Base-by-base conservation (phyloP, 1,140 invertebrate species). In the Vanessa atalanta region DNA sequence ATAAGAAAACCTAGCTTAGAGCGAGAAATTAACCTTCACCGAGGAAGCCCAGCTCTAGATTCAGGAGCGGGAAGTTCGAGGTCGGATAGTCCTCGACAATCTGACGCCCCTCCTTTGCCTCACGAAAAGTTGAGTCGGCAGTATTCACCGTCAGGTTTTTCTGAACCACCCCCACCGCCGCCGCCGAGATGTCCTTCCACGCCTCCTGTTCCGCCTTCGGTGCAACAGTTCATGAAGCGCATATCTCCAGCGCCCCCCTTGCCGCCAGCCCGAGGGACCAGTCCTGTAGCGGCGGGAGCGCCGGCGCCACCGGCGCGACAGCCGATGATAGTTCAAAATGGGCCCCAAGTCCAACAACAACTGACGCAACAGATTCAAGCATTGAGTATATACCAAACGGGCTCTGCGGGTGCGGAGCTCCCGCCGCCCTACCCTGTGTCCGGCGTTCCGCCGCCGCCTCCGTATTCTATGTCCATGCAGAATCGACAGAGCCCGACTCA, bases 1-100 rank as follows among this genome's bases (percentile, higher is more conserved):
- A 97, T 96, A 76, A 94, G 97, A 65, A 98, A 98, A 86, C 96
- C 97, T 15, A 97, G 97, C 88, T 94, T 98, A 72, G 97, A 98
- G 88, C 93, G 96, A 53, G 96, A 97, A 84, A 87, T 96, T 20
- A 94, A 93, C 80, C 90, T 96, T 26, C 95, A 96, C 66, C 94
- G 97, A 67, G 96, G 96, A 11, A 97, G 97, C 90, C 97, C 97
- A 1, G 97, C 96, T 1, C 93, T 98, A 55, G 97, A 98, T 78
- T 97, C 96, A 57, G 96, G 96, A 9, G 97, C 96, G 15, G 97
- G 96, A 16, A 98, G 97, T 85, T 97, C 97, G 12, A 94, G 97
- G 31, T 98, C 97, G 0, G 97, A 98, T 84, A 98, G 97, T 92
- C 97, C 97, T 1, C 94, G 96, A 75, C 94, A 96, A 72, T 88